Evolutionary conservation across 2,113 vertebrate genomes (phyloP).

Genomic region (Octodon degus): DNA sequence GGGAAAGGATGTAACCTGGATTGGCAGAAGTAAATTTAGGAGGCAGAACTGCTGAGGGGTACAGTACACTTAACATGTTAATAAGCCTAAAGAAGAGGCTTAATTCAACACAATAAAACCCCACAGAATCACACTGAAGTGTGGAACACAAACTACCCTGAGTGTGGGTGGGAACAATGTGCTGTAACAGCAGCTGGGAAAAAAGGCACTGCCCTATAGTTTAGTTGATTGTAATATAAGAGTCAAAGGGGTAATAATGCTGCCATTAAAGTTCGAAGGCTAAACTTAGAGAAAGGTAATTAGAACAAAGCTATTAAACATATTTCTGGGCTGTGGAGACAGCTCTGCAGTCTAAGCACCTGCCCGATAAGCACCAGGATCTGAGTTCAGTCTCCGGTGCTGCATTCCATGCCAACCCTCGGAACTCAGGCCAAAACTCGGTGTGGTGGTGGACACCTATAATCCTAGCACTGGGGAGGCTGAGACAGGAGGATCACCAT

Average conservation of each 20-base stretch:
- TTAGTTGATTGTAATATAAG: background rate
- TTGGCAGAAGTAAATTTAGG: background rate
- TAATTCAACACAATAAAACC: background rate
- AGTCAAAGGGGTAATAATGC: background rate
- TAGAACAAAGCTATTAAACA: slow-evolving; percentile 1
- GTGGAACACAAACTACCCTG: background rate
- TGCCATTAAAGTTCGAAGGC: background rate
- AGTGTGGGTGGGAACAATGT: background rate
- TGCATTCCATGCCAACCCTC: too few species aligned
- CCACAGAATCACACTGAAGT: background rate
- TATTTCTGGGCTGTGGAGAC: too few species aligned
- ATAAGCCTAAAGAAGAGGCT: background rate
- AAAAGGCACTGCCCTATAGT: background rate
- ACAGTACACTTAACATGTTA: background rate
- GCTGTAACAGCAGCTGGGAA: background rate
- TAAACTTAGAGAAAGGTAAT: slow-evolving; percentile 37
- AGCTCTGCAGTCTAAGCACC: too few species aligned
- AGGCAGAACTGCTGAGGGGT: background rate
- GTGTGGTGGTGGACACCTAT: too few species aligned
- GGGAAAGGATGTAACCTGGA: background rate
- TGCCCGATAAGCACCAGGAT: too few species aligned
- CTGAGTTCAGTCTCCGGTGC: too few species aligned
- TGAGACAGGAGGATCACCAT: too few species aligned
- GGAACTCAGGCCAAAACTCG: too few species aligned
- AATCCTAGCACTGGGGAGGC: too few species aligned